Conservation (phyloP, 2,113 vertebrate genomes). For the Callospermophilus lateralis region DNA sequence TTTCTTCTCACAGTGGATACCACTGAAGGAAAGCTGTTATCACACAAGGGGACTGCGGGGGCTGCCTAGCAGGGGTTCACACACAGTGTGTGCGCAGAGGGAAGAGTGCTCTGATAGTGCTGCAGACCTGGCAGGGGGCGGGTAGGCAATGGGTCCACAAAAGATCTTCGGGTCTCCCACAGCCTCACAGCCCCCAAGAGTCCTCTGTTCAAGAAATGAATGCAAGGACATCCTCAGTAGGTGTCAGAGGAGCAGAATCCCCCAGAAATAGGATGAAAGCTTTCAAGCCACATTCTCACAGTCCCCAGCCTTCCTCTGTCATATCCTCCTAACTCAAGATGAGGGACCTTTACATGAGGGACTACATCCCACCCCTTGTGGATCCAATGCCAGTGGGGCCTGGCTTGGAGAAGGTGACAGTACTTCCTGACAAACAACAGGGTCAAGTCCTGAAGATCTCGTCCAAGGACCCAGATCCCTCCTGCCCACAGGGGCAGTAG, state of each 20-base stretch:
- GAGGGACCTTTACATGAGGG: background rate
- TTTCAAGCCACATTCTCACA: background rate
- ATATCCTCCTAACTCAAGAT: background rate
- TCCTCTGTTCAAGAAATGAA: conserved; percentile 14
- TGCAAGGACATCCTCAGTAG: background rate
- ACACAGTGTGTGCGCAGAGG: background rate
- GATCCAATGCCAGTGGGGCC: background rate
- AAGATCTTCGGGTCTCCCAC: background rate
- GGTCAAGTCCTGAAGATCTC: background rate
- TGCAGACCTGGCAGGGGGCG: background rate
- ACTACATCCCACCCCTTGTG: background rate
- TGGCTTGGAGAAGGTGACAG: background rate
- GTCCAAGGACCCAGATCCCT: background rate
- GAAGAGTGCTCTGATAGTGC: background rate
- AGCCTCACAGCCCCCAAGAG: background rate
- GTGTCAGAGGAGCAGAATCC: background rate
- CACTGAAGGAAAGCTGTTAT: background rate
- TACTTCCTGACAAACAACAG: background rate
- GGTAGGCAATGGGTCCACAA: background rate
- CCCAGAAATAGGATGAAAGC: background rate
- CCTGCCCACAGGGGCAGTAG: background rate
- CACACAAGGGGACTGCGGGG: background rate
- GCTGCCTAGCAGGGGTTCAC: background rate
- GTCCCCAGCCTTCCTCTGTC: background rate
- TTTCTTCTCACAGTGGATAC: background rate